Conservation (phyloP, 2,113 vertebrate genomes). For the Serilophus lunatus region DNA sequence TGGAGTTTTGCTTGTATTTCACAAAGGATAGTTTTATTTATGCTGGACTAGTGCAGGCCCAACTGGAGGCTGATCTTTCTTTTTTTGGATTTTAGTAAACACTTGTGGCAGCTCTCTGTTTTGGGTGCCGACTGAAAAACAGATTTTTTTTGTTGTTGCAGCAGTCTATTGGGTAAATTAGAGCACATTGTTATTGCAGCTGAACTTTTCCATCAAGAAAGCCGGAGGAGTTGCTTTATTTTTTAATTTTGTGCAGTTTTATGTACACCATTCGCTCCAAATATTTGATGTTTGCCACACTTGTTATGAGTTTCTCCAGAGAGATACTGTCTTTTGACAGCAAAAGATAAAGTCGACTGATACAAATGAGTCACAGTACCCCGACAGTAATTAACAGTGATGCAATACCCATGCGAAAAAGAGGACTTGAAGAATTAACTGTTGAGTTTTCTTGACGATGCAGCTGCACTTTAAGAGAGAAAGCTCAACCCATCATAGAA, state of each 20-base stretch:
- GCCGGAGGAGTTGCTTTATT: conserved; percentile 30
- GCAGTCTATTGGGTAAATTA: conserved; percentile 2
- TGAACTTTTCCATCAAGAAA: conserved; percentile 5
- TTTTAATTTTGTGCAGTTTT: conserved; percentile 40
- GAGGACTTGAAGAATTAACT: conserved; percentile 65
- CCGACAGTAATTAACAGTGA: conserved; percentile 72
- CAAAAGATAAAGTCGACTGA: conserved; percentile 74
- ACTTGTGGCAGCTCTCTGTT: neutral
- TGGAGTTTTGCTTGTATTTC: conserved; percentile 3
- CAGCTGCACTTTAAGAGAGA: conserved; percentile 44
- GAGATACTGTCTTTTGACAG: conserved; percentile 72
- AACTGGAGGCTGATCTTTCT: conserved; percentile 11
- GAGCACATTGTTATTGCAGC: neutral
- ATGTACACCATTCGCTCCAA: neutral
- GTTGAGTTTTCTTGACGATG: conserved; percentile 49
- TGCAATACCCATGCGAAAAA: conserved; percentile 72
- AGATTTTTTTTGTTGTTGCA: conserved; percentile 17
- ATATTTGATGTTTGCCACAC: conserved; percentile 63
- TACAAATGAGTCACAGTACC: conserved; percentile 73
- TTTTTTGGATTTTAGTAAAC: conserved; percentile 20
- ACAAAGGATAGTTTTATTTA: conserved; percentile 22
- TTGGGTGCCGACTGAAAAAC: conserved; percentile 22
- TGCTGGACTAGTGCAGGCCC: neutral
- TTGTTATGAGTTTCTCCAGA: conserved; percentile 77
- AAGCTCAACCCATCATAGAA: conserved; percentile 49